A percentile compares a stretch with the other conserved stretches of the same genome.
Evolutionary conservation across 2,797 vertebrate species (phyloP).

Genomic region (Gorsachius magnificus): DNA sequence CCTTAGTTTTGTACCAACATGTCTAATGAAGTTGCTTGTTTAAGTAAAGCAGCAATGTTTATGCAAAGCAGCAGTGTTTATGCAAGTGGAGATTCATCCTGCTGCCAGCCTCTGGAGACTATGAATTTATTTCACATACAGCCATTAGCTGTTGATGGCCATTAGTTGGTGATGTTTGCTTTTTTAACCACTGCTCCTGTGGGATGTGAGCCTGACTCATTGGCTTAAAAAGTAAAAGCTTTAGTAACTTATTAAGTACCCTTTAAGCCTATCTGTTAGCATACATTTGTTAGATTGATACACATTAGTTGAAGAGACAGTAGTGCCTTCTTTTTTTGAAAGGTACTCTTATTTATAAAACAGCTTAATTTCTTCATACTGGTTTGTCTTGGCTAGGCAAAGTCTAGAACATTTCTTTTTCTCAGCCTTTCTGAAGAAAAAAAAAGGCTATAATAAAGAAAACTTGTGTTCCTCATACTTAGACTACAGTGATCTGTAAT

Average conservation of each 20-base stretch:
- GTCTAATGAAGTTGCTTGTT: neutral
- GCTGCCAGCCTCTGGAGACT: neutral
- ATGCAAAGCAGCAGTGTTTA: neutral
- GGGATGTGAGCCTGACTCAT: neutral
- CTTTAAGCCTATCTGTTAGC: neutral
- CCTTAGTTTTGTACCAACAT: neutral
- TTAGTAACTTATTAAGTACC: neutral
- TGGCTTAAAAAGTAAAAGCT: slow-evolving; percentile 7
- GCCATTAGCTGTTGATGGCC: neutral
- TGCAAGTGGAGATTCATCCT: neutral
- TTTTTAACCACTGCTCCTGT: neutral
- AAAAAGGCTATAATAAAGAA: neutral
- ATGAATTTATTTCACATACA: neutral
- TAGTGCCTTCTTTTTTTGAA: neutral
- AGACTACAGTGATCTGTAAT: neutral
- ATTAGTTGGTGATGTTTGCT: neutral
- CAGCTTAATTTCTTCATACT: neutral
- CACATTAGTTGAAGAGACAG: neutral
- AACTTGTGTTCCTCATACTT: neutral
- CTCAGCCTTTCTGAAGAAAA: neutral
- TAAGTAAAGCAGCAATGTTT: neutral
- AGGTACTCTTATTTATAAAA: neutral
- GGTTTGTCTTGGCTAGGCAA: neutral
- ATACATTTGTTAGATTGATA: neutral
- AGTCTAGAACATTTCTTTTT: neutral